These are phyloP conservation scores for Chaetorhynchus papuensis DNA, from an alignment of 2,113 vertebrate species.

Conservation along the genomic window DNA sequence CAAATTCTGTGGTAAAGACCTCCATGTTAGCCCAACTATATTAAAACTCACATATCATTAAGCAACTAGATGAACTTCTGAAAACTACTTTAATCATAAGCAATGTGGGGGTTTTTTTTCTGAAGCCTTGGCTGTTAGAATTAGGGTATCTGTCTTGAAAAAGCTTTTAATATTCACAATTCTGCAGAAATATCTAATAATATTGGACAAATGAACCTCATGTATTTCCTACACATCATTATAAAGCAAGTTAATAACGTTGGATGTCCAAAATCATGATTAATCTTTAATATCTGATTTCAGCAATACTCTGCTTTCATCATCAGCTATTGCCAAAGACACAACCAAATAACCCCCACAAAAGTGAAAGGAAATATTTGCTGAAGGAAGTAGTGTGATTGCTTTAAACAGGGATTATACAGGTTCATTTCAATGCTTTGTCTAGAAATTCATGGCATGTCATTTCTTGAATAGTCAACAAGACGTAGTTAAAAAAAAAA, in stretches of 20 bases:
- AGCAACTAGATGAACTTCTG: neutral
- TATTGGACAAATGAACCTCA: neutral
- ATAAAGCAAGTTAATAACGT: neutral
- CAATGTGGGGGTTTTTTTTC: accelerated
- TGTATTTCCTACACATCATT: neutral
- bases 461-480: neutral
- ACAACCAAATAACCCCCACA: neutral
- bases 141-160: neutral
- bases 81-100: neutral
- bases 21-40: neutral
- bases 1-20: neutral
- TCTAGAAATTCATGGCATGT: neutral
- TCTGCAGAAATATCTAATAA: neutral
- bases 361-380: neutral
- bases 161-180: neutral
- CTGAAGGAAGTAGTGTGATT: neutral
- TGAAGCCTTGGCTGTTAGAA: neutral
- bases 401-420: neutral
- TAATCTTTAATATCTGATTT: neutral
- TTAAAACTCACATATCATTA: neutral
- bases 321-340: neutral
- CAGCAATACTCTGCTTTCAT: neutral
- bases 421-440: neutral
- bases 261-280: neutral
- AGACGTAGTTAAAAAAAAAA: neutral